These are phyloP conservation scores for Benthosema pterotum DNA, from an alignment of 2,797 vertebrate genomes.

Conservation along the genomic window DNA sequence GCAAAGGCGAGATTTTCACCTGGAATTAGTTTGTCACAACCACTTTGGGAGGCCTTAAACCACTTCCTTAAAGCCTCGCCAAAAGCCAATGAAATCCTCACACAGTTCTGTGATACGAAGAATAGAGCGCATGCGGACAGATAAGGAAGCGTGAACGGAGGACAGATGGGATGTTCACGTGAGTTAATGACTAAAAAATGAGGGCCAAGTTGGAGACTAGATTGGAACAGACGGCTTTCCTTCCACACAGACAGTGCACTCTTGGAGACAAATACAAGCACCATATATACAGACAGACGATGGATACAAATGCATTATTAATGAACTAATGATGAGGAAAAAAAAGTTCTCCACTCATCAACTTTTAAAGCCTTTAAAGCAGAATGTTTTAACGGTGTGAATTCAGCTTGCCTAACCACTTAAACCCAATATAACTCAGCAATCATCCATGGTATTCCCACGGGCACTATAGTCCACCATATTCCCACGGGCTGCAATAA, in stretches of 20 bases:
- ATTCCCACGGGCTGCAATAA: no score
- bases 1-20: constrained; percentile 44
- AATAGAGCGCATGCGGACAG: constrained; percentile 39
- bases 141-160: constrained; percentile 50
- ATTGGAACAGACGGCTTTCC: constrained; percentile 61
- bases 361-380: constrained; percentile 27
- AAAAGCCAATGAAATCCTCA: constrained; percentile 48
- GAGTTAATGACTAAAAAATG: constrained; percentile 73
- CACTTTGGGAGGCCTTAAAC: constrained; percentile 16
- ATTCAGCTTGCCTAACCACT: constrained; percentile 12
- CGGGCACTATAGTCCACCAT: no score
- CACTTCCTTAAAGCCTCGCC: constrained; percentile 19
- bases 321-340: constrained; percentile 41
- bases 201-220: constrained; percentile 59
- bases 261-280: constrained; percentile 48
- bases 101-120: constrained; percentile 39
- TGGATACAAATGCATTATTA: constrained; percentile 38
- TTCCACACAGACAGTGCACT: constrained; percentile 28
- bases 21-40: constrained; percentile 36
- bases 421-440: no score
- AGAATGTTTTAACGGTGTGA: constrained; percentile 31
- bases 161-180: constrained; percentile 73
- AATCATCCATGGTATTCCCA: no score
- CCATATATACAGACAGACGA: constrained; percentile 40
- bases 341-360: constrained; percentile 15